Evolutionary conservation across 2,113 vertebrate genomes (phyloP), one percentile per base, ranked within the genome.

Genomic region (Tachysurus fulvidraco): DNA sequence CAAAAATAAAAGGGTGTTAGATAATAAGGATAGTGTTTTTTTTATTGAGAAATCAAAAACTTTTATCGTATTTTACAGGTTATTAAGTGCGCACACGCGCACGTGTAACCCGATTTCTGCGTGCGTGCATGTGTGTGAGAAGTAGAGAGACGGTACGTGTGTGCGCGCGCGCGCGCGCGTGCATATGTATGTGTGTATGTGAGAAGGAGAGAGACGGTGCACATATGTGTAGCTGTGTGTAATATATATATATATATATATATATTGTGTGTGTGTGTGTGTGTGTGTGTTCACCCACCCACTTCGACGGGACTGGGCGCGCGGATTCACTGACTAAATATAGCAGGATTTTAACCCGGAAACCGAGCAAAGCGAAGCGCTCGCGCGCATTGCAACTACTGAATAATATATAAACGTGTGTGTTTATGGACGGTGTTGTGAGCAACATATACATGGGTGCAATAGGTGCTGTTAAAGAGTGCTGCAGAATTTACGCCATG

Each of bases 261-360:
- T n/a, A n/a, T n/a, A n/a, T n/a, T n/a, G 65, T 16, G 12, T 19
- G 28, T 3, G 4, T 36, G 17, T 2, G 41, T 23, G 74, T 14
- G 73, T 0, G 44, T 5, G 71, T 67, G 74, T 84, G 44, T 76
- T 46, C 85, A 90, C 44, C 86, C 89, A 85, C 90, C 88, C 88
- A 86, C 90, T 62, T 85, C 79, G 78, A 64, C 60, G 71, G 59
- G 74, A 88, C 30, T 55, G 84, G 76, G 84, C 73, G 65, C 67
- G 83, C 87, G 85, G 89, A 91, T 85, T 89, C 88, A 85, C 85
- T 17, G 64, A 89, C 89, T 90, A 91, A 87, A 90, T 90, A 90
- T 90, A 90, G 87, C 60, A 55, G n/a, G 85, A 86, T 86, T 36
- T 89, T 88, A 88, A 91, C 89, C 89, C 88, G 87, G 89, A 89